Conservation (phyloP, 2,113 vertebrate genomes). For the Podarcis raffonei region DNA sequence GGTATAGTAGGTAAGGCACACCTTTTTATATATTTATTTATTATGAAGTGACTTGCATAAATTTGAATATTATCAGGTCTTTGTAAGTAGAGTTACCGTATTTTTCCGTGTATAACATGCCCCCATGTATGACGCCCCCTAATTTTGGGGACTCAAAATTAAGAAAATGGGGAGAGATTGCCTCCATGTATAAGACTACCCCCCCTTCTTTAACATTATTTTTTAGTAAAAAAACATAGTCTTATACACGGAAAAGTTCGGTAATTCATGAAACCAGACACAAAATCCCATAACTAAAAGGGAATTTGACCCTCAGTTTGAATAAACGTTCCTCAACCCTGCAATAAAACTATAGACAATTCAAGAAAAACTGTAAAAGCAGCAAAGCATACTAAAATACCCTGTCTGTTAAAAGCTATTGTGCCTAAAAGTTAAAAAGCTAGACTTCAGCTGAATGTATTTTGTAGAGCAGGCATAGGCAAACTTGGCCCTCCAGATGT, state of each 20-base stretch:
- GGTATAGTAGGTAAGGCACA: conserved; percentile 90
- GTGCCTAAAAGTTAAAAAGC: neutral
- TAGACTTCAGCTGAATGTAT: neutral
- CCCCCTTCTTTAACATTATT: no score
- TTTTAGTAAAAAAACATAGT: no score
- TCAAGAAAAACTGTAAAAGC: neutral
- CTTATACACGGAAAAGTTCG: no score
- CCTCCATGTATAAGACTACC: no score
- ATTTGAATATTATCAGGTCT: neutral
- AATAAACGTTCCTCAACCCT: no score
- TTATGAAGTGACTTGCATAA: conserved; percentile 56
- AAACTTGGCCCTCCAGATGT: no score
- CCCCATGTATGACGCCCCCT: no score
- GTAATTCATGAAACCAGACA: no score
- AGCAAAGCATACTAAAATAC: neutral
- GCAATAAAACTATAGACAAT: neutral
- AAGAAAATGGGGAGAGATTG: no score
- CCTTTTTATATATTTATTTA: conserved; percentile 1
- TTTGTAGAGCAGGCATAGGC: neutral
- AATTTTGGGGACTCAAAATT: no score
- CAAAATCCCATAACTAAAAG: neutral
- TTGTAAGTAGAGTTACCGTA: neutral
- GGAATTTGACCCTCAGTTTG: no score
- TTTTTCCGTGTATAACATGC: no score
- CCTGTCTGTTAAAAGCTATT: neutral